phyloP scores from a whole-genome alignment of 2,888 invertebrate genomes.

The Patella pellucida region DNA sequence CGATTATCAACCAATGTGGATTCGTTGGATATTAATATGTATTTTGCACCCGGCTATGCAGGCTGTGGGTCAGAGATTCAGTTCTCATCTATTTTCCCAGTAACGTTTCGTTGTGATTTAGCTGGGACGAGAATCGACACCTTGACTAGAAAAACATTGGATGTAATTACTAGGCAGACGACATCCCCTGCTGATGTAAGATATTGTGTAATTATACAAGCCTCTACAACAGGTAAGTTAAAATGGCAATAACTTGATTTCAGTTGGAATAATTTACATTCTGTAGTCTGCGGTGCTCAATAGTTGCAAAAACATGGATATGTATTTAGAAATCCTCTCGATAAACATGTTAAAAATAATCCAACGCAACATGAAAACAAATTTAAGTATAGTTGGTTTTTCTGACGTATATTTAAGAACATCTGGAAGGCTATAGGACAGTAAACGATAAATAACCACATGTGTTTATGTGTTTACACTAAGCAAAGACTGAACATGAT shows the following conservation, averaged over 20 bases:
- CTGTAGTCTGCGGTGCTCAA: too few relatives aligned
- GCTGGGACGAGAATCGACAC: not conserved
- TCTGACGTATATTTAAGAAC: too few relatives aligned
- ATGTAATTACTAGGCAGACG: not conserved
- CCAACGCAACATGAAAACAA: too few relatives aligned
- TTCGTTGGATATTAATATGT: not conserved
- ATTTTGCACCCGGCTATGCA: not conserved
- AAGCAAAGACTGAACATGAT: too few relatives aligned
- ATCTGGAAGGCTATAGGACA: too few relatives aligned
- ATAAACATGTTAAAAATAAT: too few relatives aligned
- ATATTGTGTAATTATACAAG: not conserved
- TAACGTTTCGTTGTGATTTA: not conserved
- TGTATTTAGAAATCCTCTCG: too few relatives aligned
- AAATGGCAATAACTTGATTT: not conserved
- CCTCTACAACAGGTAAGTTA: not conserved
- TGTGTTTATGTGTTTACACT: too few relatives aligned
- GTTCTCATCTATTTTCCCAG: not conserved
- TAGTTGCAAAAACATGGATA: too few relatives aligned
- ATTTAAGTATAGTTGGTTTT: too few relatives aligned
- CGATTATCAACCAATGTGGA: not conserved
- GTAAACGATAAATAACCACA: too few relatives aligned
- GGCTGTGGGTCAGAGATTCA: not conserved
- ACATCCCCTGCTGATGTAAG: not conserved
- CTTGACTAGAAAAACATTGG: not conserved
- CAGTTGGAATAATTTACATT: too few relatives aligned